Evolutionary conservation across 2,888 invertebrate species (phyloP), one percentile per base, ranked within the genome.

Genomic region (Acanthosoma haemorrhoidale): DNA sequence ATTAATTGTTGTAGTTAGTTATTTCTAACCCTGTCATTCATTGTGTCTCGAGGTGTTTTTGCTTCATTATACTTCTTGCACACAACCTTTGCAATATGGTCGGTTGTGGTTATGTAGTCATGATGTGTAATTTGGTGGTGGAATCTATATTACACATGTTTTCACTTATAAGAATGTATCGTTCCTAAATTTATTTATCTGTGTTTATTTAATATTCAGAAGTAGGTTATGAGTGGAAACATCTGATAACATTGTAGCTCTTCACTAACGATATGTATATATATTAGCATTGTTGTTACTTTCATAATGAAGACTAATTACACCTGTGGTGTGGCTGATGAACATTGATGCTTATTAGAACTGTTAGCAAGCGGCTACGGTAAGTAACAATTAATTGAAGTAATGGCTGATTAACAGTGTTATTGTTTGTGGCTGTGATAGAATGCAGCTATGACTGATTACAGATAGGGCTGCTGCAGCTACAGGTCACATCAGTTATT

Each of bases 31-130:
- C 4, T 8, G 58, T 3, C 32, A 70, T 2, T 39, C 21, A 0
- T 68, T 60, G 9, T 60, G 61, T 16, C 61, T 57, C 15, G 16
- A 43, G 18, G 51, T 25, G 15, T 41, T 25, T 25, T 51, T 58
- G 36, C 68, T 67, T 32, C 61, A 61, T 25, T 59, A 29, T 36
- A 43, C 63, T 38, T 69, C 58, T 41, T 18, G 31, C 36, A 41
- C 8, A 64, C 29, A 18, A 60, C 21, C 9, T 16, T 21, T 13
- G 4, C n/a, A 18, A 8, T 36, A n/a, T 60, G 18, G 60, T 60
- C 29, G 36, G n/a, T 51, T 51, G 3, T 8, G 21, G n/a, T 51
- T 9, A 51, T n/a, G 5, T 51, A 51, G n/a, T 25, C 25, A 25
- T 3, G 25, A 51, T 51, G 29, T 18, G n/a, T 51, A 25, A 51